phyloP scores from a whole-genome alignment of 2,797 vertebrate genomes.

The Fratercula arctica region DNA sequence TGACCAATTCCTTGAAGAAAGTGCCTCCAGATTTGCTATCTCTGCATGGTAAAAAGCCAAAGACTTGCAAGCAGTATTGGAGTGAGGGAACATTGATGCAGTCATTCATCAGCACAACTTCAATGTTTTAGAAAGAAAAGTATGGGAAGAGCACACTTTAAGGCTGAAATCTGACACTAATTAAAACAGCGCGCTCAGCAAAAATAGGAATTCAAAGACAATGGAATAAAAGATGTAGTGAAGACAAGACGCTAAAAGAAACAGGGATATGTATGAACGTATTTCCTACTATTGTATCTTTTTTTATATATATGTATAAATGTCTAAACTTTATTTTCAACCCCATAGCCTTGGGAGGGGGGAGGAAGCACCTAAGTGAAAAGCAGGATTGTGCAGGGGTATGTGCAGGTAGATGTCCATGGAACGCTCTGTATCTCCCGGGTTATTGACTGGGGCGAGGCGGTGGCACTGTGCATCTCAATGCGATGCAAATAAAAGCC shows the following conservation, averaged over 20 bases:
- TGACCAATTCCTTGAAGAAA: slow-evolving; percentile 26
- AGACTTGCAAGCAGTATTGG: slow-evolving; percentile 27
- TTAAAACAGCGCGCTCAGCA: slow-evolving; percentile 63
- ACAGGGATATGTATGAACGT: neutral
- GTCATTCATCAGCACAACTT: slow-evolving; percentile 32
- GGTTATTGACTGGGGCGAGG: neutral
- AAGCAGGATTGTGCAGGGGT: neutral
- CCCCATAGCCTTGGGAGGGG: neutral
- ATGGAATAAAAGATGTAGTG: neutral
- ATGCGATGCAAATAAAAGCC: neutral
- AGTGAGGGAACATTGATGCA: neutral
- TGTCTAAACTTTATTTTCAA: neutral
- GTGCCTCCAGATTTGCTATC: neutral
- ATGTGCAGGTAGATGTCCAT: neutral
- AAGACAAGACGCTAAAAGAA: neutral
- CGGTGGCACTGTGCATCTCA: neutral
- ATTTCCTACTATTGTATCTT: neutral
- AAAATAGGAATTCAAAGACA: neutral
- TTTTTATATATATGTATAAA: neutral
- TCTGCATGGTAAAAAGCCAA: slow-evolving; percentile 43
- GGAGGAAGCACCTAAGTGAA: neutral
- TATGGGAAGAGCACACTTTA: neutral
- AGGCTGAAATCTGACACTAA: slow-evolving; percentile 42
- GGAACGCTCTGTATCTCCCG: neutral
- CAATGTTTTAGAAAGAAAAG: neutral